Evolutionary conservation across 1,140 invertebrate species (phyloP), one percentile per base, ranked within the genome.

Genomic region (Drosophila insularis): DNA sequence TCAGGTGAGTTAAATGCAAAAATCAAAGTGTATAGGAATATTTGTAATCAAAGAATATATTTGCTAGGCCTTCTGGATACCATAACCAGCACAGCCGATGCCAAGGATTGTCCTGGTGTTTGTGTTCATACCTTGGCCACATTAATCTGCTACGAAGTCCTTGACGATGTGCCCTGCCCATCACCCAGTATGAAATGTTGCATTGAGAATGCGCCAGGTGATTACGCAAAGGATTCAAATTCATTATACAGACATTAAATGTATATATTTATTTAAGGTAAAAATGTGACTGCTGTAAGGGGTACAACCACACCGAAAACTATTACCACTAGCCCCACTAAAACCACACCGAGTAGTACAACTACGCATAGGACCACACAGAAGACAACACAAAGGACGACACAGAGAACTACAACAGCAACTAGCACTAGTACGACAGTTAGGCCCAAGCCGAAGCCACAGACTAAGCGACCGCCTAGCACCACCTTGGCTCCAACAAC

Each of bases 81-180:
- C 1, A 94, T 98, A 80, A 96, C 96, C 11, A 96, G 94, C 39
- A 97, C 96, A 19, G 96, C 95, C 19, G 95, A 96, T 82, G 94
- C 95, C 43, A 96, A 96, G 82, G 95, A 97, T 79, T 98, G 97
- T 91, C 96, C 97, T 0, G 97, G 97, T 0, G 95, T 96, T 54
- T 98, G 97, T 90, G 95, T 97, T 31, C 96, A 97, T 84, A 94
- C 96, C 5, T 87, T 97, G 23, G 95, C 97, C 6, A 96, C 96
- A 0, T 92, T 97, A 35, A 96, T 97, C 75, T 98, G 97, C 91
- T 95, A 96, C 90, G 95, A 96, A 76, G 96, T 97, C 1, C 93
- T 97, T 17, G 96, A 97, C 43, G 95, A 97, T 81, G 95, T 96
- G 7, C 94, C 94, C 55, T 97, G 96, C 89, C 96, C 96, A 4